phyloP scores from a whole-genome alignment of 2,113 vertebrate genomes.

The Perccottus glenii region DNA sequence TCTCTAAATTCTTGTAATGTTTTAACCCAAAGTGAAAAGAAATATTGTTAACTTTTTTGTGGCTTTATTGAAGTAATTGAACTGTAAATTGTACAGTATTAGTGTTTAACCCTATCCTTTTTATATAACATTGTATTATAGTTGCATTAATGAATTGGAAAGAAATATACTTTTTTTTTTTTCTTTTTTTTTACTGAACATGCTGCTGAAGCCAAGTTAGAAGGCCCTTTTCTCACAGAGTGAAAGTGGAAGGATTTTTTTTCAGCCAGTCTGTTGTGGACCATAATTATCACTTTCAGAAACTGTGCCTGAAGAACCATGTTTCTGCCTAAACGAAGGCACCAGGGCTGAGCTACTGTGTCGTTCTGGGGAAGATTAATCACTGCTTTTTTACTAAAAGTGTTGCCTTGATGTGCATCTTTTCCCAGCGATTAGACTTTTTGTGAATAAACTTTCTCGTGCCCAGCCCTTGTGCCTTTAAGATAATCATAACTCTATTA shows the following conservation, averaged over 20 bases:
- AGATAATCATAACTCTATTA: slow-evolving; percentile 1
- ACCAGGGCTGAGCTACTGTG: slow-evolving; percentile 1
- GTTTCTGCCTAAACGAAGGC: slow-evolving; percentile 20
- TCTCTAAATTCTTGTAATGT: slow-evolving; percentile 57
- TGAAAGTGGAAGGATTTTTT: slow-evolving; percentile 4
- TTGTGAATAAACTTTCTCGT: neutral
- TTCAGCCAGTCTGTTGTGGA: slow-evolving; percentile 2
- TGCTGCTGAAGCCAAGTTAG: slow-evolving; percentile 36
- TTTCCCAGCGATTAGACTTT: too few species aligned
- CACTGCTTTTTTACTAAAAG: too few species aligned
- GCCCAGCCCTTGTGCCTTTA: slow-evolving; percentile 53
- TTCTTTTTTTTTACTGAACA: neutral
- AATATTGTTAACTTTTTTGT: slow-evolving; percentile 51
- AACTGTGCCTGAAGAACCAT: slow-evolving; percentile 37
- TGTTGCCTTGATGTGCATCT: too few species aligned
- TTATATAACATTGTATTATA: slow-evolving; percentile 65
- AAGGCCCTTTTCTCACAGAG: neutral
- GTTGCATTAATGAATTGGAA: slow-evolving; percentile 31
- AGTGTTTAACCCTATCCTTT: slow-evolving; percentile 58
- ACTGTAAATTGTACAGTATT: slow-evolving; percentile 74
- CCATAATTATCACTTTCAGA: neutral
- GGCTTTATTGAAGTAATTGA: slow-evolving; percentile 31
- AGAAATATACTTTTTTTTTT: too few species aligned
- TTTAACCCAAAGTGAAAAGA: slow-evolving; percentile 38
- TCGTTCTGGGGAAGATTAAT: neutral